phyloP scores from a whole-genome alignment of 2,888 invertebrate genomes.

The Steromphala cineraria region DNA sequence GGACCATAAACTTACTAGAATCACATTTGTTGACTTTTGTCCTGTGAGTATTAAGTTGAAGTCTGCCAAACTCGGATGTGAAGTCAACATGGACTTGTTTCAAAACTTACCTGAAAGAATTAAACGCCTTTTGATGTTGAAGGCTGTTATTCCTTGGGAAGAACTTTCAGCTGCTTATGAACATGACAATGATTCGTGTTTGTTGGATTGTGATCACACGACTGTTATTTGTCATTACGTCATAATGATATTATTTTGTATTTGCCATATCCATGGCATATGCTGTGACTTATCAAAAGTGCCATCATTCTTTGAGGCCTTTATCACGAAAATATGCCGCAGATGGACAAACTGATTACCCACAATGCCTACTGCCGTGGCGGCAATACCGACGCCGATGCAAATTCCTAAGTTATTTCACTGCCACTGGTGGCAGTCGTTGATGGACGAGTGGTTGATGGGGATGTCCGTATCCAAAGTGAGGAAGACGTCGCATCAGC shows the following conservation, averaged over 20 bases:
- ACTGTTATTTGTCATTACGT: background rate
- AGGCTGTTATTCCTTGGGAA: too few species aligned
- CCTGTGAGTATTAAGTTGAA: too few species aligned
- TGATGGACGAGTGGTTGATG: slow-evolving; percentile 12
- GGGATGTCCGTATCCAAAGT: background rate
- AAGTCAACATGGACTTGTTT: too few species aligned
- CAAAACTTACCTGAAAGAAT: too few species aligned
- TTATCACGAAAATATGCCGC: background rate
- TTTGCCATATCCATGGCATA: background rate
- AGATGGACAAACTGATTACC: background rate
- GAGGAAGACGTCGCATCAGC: background rate
- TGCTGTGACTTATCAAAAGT: slow-evolving; percentile 5
- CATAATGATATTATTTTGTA: slow-evolving; percentile 5
- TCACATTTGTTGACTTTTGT: too few species aligned
- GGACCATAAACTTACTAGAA: too few species aligned
- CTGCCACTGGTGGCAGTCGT: background rate
- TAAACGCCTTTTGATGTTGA: too few species aligned
- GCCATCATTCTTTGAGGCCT: slow-evolving; percentile 8
- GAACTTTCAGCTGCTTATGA: too few species aligned
- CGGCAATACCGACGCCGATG: background rate
- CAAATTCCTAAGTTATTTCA: slow-evolving; percentile 5
- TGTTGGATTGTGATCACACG: background rate
- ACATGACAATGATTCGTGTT: background rate
- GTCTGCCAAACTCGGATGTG: too few species aligned
- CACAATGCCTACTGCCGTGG: background rate